A percentile compares a stretch with the other conserved stretches of the same genome.
Evolutionary conservation across 2,888 invertebrate species (phyloP).

Genomic region (Phaedon cochleariae): DNA sequence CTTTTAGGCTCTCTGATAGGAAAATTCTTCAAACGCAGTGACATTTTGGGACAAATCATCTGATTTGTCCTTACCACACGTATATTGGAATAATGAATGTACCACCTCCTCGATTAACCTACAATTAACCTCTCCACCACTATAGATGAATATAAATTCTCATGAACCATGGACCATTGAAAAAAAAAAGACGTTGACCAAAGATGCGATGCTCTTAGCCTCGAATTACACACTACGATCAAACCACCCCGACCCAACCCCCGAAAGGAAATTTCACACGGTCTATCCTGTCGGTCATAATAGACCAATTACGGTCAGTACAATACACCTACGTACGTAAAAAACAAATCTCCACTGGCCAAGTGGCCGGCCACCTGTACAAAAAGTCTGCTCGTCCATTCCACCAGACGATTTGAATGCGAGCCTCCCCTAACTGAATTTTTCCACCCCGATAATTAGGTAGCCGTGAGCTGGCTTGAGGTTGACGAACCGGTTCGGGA

Average conservation of each 20-base stretch:
- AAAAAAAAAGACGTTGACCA: too few relatives aligned
- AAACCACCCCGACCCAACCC: slow-evolving; percentile 14
- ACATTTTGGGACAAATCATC: too few relatives aligned
- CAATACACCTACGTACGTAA: slow-evolving; percentile 35
- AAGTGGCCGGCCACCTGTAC: slow-evolving; percentile 38
- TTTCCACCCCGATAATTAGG: slow-evolving; percentile 44
- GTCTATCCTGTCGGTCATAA: slow-evolving; percentile 28
- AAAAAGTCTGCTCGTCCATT: slow-evolving; percentile 33
- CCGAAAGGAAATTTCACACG: slow-evolving; percentile 19
- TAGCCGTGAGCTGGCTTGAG: neutral
- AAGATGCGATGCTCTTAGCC: too few relatives aligned
- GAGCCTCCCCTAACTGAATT: slow-evolving; percentile 40
- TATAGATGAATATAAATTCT: too few relatives aligned
- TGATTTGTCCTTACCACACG: too few relatives aligned
- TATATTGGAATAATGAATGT: too few relatives aligned
- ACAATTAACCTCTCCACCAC: too few relatives aligned
- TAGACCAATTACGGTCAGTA: slow-evolving; percentile 35
- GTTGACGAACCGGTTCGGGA: slow-evolving; percentile 27
- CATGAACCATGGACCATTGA: too few relatives aligned
- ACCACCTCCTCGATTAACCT: too few relatives aligned
- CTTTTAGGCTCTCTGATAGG: too few relatives aligned
- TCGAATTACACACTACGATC: neutral
- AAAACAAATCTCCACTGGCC: slow-evolving; percentile 40
- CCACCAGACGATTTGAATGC: slow-evolving; percentile 40
- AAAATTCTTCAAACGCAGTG: too few relatives aligned